phyloP scores from a whole-genome alignment of 64 coral and sea anemone species.

The Porites lutea region DNA sequence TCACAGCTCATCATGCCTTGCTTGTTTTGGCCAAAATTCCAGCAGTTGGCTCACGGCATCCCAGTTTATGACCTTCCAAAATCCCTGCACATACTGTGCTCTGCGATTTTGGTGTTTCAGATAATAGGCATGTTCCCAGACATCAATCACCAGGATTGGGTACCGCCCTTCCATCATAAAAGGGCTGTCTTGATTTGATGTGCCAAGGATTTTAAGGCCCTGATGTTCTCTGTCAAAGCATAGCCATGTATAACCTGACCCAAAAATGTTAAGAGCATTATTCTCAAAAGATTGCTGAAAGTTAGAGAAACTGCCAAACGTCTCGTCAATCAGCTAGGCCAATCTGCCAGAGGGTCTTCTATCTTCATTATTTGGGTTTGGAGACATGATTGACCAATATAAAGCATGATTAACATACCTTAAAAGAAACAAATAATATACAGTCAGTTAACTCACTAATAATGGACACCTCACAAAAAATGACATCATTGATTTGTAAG shows the following conservation, averaged over 20 bases:
- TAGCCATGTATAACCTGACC: constrained; percentile 91
- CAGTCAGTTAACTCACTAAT: neutral
- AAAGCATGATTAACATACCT: constrained; percentile 94
- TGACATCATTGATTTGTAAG: too few relatives aligned
- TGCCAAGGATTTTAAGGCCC: constrained; percentile 48
- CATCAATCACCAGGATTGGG: constrained; percentile 83
- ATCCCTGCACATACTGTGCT: constrained; percentile 65
- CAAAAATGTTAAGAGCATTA: constrained; percentile 68
- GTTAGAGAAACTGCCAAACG: constrained; percentile 74
- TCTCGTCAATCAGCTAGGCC: constrained; percentile 72
- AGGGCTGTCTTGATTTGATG: constrained; percentile 86
- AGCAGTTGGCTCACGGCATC: constrained; percentile 74
- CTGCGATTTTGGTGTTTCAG: constrained; percentile 92
- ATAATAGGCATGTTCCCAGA: constrained; percentile 98
- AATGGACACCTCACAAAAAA: too few relatives aligned
- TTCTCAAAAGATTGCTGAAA: constrained; percentile 74
- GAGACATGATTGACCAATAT: constrained; percentile 92
- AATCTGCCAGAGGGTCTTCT: constrained; percentile 77
- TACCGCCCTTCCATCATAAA: constrained; percentile 22
- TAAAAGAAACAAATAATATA: constrained; percentile 1
- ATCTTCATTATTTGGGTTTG: constrained; percentile 72
- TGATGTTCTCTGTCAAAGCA: constrained; percentile 61
- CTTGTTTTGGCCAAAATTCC: constrained; percentile 71
- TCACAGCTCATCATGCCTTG: constrained; percentile 86
- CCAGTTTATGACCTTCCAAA: constrained; percentile 92